Base-by-base conservation (phyloP, 2,888 invertebrate genomes). In the Dinocampus coccinellae region DNA sequence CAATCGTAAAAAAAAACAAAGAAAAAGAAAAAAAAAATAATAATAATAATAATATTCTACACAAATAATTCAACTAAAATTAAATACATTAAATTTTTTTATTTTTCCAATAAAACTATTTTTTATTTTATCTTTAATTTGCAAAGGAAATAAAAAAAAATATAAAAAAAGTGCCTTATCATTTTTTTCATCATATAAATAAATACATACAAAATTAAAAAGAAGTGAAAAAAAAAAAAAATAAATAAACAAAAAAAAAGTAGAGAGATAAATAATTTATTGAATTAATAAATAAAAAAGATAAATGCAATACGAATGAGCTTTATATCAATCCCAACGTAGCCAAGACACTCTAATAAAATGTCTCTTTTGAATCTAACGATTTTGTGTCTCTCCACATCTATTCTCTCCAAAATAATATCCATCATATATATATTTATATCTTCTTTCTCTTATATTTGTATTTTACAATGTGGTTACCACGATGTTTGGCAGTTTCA, bases 401-500 rank as follows among this genome's bases (percentile, higher is more conserved):
- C 73, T 62, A 63, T 52, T 57, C n/a, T 47, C 22, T 16, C 22
- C 13, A 20, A 24, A 62, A 62, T 24, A 24, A 24, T 42, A 36
- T 42, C 24, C 39, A 22, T 10, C n/a, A 61, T 24, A 47, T 3
- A 47, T 47, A 6, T 16, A 47, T 16, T 16, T 16, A 47, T 7
- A 47, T 20, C 3, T n/a, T 39, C 39, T 42, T 39, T 20, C 62
- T 42, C 11, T 62, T 64, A 20, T 20, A 52, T 33, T 39, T 24
- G 29, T 3, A 64, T 34, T 34, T 33, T 11, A 60, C 34, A 60
- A 34, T 34, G 20, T 34, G 60, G 20, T 22, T 33, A 60, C 34
- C 34, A 29, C 47, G 20, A 64, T 16, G 63, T 64, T 58, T 70
- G 70, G 64, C 70, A 70, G 74, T 77, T 73, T 69, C 70, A 70